A percentile compares a stretch with the other conserved stretches of the same genome.
phyloP scores from a whole-genome alignment of 2,888 invertebrate genomes.

The Teleiodes luculella region DNA sequence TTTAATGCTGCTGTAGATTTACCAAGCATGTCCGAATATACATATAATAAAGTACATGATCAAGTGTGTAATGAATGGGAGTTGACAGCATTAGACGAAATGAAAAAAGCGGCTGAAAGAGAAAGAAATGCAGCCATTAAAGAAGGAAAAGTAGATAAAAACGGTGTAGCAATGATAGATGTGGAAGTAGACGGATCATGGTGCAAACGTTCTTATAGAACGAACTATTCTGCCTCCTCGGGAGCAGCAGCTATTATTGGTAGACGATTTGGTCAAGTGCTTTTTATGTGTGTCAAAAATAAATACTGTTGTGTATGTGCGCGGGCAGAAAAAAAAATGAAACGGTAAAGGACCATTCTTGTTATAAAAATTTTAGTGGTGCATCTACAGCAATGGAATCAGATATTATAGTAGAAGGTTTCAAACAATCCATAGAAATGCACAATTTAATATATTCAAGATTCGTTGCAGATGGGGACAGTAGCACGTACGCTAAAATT shows the following conservation, averaged over 20 bases:
- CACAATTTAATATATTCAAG: constrained; percentile 24
- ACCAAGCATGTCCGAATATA: not conserved
- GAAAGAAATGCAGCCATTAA: constrained; percentile 23
- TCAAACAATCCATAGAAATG: constrained; percentile 24
- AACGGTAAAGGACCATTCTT: constrained; percentile 17
- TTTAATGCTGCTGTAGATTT: constrained; percentile 3
- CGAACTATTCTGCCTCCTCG: constrained; percentile 23
- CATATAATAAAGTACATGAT: not conserved
- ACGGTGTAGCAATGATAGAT: constrained; percentile 24
- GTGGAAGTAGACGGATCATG: constrained; percentile 26
- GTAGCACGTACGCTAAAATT: constrained; percentile 24
- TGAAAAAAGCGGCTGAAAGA: constrained; percentile 22
- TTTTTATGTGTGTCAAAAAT: constrained; percentile 23
- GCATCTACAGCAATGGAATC: constrained; percentile 26
- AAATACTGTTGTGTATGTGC: constrained; percentile 26
- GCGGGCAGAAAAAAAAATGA: constrained; percentile 23
- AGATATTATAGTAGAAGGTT: constrained; percentile 24
- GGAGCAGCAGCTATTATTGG: constrained; percentile 28
- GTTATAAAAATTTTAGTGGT: constrained; percentile 26
- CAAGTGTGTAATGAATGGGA: constrained; percentile 13
- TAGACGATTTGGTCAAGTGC: constrained; percentile 20
- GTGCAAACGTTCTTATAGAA: constrained; percentile 23
- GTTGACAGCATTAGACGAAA: constrained; percentile 22
- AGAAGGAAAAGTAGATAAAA: constrained; percentile 23
- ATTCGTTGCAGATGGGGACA: constrained; percentile 26